Conservation (phyloP, 2,797 vertebrate genomes). For the Platalea minor region DNA sequence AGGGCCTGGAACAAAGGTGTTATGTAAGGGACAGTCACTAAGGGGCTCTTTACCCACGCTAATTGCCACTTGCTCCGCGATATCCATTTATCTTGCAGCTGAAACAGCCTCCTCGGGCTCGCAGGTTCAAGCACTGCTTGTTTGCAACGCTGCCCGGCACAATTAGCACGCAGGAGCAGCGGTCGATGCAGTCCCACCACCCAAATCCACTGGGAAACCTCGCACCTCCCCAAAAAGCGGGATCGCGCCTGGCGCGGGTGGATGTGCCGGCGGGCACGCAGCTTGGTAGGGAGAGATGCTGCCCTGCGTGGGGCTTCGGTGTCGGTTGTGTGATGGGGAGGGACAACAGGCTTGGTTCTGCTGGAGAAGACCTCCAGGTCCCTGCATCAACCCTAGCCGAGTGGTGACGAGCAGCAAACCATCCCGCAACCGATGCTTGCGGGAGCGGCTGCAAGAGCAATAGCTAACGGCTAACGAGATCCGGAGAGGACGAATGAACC, state of each 20-base stretch:
- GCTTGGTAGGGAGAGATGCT: background rate
- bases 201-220: fast-evolving
- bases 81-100: background rate
- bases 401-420: background rate
- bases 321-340: background rate
- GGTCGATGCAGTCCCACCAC: fast-evolving
- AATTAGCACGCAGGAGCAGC: background rate
- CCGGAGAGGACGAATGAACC: background rate
- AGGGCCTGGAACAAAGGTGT: constrained; percentile 58
- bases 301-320: fast-evolving
- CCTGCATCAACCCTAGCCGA: too few species aligned
- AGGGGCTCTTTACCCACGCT: constrained; percentile 40
- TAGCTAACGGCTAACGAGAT: fast-evolving
- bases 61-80: constrained; percentile 39
- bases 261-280: fast-evolving
- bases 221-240: fast-evolving
- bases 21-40: constrained; percentile 45
- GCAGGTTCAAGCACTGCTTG: background rate
- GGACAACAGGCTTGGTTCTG: fast-evolving
- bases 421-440: fast-evolving
- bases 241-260: fast-evolving
- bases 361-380: background rate
- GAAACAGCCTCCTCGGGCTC: background rate
- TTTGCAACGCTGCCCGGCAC: background rate
- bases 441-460: fast-evolving